A percentile compares a stretch with the other conserved stretches of the same genome.
These are phyloP conservation scores for Agonum fuliginosum DNA, from an alignment of 2,888 invertebrate species.

Conservation along the genomic window DNA sequence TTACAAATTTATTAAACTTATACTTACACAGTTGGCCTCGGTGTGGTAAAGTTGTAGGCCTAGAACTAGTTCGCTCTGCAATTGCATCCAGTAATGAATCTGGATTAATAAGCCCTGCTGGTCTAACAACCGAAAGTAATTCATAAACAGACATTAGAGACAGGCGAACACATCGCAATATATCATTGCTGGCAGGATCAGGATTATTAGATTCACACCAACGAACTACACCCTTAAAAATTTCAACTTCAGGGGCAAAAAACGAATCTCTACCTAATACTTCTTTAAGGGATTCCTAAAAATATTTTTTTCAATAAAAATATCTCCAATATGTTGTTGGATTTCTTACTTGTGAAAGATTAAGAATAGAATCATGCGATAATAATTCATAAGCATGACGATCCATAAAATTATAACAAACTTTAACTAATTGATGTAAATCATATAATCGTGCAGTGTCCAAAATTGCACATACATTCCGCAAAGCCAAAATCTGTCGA, in stretches of 20 bases:
- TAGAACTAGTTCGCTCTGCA: constrained; percentile 86
- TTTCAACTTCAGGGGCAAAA: constrained; percentile 96
- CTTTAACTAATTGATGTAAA: constrained; percentile 80
- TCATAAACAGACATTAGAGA: constrained; percentile 92
- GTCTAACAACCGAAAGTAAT: constrained; percentile 90
- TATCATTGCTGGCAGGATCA: constrained; percentile 73
- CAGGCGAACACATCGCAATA: constrained; percentile 82
- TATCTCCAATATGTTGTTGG: not conserved
- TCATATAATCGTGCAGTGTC: constrained; percentile 90
- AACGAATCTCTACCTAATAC: constrained; percentile 94
- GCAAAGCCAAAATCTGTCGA: constrained; percentile 88
- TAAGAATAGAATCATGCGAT: constrained; percentile 87
- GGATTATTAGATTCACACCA: constrained; percentile 90
- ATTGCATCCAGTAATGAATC: constrained; percentile 97
- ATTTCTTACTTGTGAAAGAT: constrained; percentile 84
- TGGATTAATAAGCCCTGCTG: constrained; percentile 89
- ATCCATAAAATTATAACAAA: constrained; percentile 94
- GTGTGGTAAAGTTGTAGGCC: constrained; percentile 87
- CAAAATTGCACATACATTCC: constrained; percentile 95
- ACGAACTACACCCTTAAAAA: constrained; percentile 90
- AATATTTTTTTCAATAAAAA: constrained; percentile 58
- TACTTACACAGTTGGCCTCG: constrained; percentile 85
- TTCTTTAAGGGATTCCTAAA: constrained; percentile 85
- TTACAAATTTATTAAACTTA: not conserved
- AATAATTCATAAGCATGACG: constrained; percentile 90